Base-by-base conservation (phyloP, 2,888 invertebrate species). In the Epinotia nisella region DNA sequence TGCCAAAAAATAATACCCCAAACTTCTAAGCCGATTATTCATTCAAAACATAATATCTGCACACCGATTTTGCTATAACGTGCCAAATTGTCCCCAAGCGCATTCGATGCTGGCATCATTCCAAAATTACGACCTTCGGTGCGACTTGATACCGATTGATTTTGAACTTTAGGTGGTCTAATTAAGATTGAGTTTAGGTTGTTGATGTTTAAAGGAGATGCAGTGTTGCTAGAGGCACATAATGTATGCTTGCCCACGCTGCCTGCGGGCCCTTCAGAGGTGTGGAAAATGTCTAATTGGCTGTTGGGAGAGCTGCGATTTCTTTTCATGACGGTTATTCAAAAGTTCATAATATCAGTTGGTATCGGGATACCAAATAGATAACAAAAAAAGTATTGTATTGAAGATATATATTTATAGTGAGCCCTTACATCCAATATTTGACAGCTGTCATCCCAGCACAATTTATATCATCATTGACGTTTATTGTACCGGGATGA, bases 21-120 rank as follows among this genome's bases (percentile, higher is more conserved):
- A 67, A 68, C 59, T 29, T 56, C 53, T 17, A 70, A 53, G 59
- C 39, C 60, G 70, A 59, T 71, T 70, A 68, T 62, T 67, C 71
- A 71, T 69, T 70, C 68, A 66, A 41, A 60, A 69, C 66, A 71
- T 67, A 65, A 41, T 58, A 68, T 66, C 67, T n/a, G 59, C 65
- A 77, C 75, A 80, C 80, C 80, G 79, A 76, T 78, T 84, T 80
- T 82, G 82, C 83, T 81, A 78, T 77, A 77, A 74, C 76, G 81
- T 85, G 86, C 87, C 88, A 88, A 89, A 86, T 83, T 80, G 81
- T 81, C 81, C 79, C 82, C 77, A 75, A 75, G 75, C 72, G 77
- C 76, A 76, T 76, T 75, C 76, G 64, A 59, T 74, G 71, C 75
- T 78, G 80, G 82, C 80, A 76, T 61, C 74, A 51, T 67, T 60